Percentiles rank a stretch among this genome's conserved stretches.
Conservation (phyloP, 2,888 invertebrate genomes). For the Chrysolina americana region DNA sequence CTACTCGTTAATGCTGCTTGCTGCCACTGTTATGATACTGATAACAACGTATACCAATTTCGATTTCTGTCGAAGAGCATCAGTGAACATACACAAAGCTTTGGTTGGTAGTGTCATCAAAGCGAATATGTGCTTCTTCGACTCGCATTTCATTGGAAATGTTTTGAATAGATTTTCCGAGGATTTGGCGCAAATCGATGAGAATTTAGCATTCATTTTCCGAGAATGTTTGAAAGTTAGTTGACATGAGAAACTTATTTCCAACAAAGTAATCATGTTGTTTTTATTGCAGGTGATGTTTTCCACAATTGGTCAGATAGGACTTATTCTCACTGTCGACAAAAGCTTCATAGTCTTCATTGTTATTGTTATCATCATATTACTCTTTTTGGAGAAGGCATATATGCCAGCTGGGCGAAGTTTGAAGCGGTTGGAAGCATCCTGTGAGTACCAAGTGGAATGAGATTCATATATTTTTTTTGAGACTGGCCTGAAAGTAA, state of each 20-base stretch:
- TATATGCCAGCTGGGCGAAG: conserved; percentile 60
- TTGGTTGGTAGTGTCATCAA: conserved; percentile 56
- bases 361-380: conserved; percentile 48
- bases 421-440: conserved; percentile 60
- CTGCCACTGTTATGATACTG: conserved; percentile 42
- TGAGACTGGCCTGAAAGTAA: neutral
- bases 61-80: conserved; percentile 85
- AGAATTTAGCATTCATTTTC: conserved; percentile 55
- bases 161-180: conserved; percentile 62
- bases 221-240: conserved; percentile 55
- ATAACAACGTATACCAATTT: conserved; percentile 71
- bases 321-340: conserved; percentile 52
- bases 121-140: conserved; percentile 61
- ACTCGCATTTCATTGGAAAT: conserved; percentile 61
- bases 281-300: conserved; percentile 49
- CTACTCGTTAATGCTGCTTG: conserved; percentile 45
- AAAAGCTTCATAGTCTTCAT: conserved; percentile 54
- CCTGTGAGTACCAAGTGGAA: conserved; percentile 51
- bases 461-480: neutral
- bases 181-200: conserved; percentile 60
- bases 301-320: conserved; percentile 48
- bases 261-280: neutral
- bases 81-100: conserved; percentile 59
- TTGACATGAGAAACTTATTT: neutral
- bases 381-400: conserved; percentile 50